Base-by-base conservation (phyloP, 2,113 vertebrate species). In the Felis chaus region DNA sequence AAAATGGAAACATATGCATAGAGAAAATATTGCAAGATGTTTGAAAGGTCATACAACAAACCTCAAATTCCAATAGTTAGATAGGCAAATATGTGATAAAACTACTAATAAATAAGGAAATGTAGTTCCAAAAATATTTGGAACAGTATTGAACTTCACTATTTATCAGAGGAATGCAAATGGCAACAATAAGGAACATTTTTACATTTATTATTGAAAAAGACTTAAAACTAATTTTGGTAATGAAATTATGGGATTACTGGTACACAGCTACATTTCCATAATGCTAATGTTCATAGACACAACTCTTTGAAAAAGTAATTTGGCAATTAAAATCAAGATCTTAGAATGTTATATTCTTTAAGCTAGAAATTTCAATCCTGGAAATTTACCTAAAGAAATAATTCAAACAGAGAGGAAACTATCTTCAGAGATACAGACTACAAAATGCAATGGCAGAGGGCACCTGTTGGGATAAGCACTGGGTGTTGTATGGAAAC, bases 271-370 rank as follows among this genome's bases (percentile, higher is more conserved):
- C 9, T 85, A 29, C 4, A 85, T 87, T 81, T 84, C 7, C 25
- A 50, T 66, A 16, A 73, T 89, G 29, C 8, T 85, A 89, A 89
- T 71, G 9, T 82, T 85, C 69, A 81, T 73, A 94, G 27, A 31
- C 36, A 91, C 10, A 94, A 73, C 27, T 94, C 36, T 85, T 94
- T 50, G 36, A 93, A 91, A 65, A 85, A 69, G 11, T 25, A 95
- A 83, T 86, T 84, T 96, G 57, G 36, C n/a, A 73, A 79, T 45
- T 83, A 68, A 92, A 89, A 33, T 92, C 36, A 96, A 93, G 39
- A 95, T 94, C 45, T 93, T 95, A 27, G 90, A 76, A 92, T 23
- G 4, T 57, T 57, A 10, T 74, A n/a, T 48, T 80, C 31, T 68
- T 87, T 31, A 68, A 83, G 23, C 33, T 29, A 94, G 81, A 95